Evolutionary conservation across 1,140 invertebrate species (phyloP), one percentile per base, ranked within the genome.

Genomic region (Drosophila busckii): DNA sequence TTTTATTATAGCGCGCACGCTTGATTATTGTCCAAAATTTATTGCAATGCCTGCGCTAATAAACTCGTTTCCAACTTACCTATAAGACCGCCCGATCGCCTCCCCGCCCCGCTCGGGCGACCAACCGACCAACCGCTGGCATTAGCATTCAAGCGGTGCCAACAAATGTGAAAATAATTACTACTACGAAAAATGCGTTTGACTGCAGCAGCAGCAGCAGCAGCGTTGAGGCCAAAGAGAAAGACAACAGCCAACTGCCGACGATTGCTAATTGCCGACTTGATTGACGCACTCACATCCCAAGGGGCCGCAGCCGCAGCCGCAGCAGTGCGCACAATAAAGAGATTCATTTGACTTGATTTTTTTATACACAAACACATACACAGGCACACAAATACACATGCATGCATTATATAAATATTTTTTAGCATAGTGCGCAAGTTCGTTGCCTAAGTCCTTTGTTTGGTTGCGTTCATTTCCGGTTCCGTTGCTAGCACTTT

Each of bases 161-260:
- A 70, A 82, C 75, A 82, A 82, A 82, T 82, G 75, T 65, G 75
- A 82, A 82, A 67, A 82, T 82, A 82, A 82, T 82, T 82, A 76
- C 69, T 60, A 37, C 56, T 52, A 75, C 70, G 49, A 82, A 59
- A 69, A 53, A 52, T 59, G 16, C 19, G 50, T 46, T n/a, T 23
- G 32, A 37, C 22, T 22, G 38, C 2, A 13, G 6, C 20, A 5
- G 5, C 26, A 16, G 16, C 2, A 19, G 15, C n/a, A 38, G 17
- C 22, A 2, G 6, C n/a, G 9, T 8, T 5, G 13, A 38, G 16
- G 3, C 9, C 23, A 19, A 20, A 19, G 17, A n/a, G 34, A 15
- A 15, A 9, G 10, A 7, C 9, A 4, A 26, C 17, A 19, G 31
- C 0, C 32, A 4, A 9, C 9, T 20, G 7, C 7, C 2, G 38